A percentile compares a stretch with the other conserved stretches of the same genome.
Evolutionary conservation across 1,140 invertebrate genomes (phyloP).

Genomic region (Heterodera carotae): DNA sequence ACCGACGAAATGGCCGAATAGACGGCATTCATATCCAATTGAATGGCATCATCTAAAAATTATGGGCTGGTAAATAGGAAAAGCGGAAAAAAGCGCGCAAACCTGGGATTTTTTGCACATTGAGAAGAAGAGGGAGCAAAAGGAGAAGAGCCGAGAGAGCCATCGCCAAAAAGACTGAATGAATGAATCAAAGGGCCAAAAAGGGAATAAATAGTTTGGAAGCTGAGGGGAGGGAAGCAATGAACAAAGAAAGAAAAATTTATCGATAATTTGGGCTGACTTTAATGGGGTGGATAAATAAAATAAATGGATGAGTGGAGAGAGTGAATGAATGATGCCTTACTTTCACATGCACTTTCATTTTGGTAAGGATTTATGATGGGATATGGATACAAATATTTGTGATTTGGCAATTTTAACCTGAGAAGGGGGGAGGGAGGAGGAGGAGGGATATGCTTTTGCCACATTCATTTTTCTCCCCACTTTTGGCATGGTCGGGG

Average conservation of each 20-base stretch:
- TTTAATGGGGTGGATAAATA: too few species aligned
- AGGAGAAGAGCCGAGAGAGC: conserved; percentile 2
- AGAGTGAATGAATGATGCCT: neutral
- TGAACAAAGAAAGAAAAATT: neutral
- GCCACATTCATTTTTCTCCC: too few species aligned
- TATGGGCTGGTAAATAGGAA: neutral
- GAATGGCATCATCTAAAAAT: conserved; percentile 18
- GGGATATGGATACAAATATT: neutral
- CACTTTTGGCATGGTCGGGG: too few species aligned
- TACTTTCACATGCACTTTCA: neutral
- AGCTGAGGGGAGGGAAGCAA: neutral
- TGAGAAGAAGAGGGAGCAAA: conserved; percentile 3
- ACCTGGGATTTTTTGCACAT: conserved; percentile 12
- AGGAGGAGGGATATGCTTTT: neutral
- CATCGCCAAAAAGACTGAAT: neutral
- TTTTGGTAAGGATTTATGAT: neutral
- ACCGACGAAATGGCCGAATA: conserved; percentile 14
- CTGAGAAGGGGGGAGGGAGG: neutral
- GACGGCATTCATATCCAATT: conserved; percentile 21
- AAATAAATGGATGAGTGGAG: neutral
- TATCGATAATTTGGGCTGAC: neutral
- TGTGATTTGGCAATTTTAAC: neutral
- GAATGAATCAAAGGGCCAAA: neutral
- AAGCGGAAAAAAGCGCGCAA: neutral
- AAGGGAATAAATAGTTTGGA: neutral